Percentiles rank a stretch among this genome's conserved stretches.
These are phyloP conservation scores for Martes flavigula DNA, from an alignment of 2,797 vertebrate genomes.

Conservation along the genomic window DNA sequence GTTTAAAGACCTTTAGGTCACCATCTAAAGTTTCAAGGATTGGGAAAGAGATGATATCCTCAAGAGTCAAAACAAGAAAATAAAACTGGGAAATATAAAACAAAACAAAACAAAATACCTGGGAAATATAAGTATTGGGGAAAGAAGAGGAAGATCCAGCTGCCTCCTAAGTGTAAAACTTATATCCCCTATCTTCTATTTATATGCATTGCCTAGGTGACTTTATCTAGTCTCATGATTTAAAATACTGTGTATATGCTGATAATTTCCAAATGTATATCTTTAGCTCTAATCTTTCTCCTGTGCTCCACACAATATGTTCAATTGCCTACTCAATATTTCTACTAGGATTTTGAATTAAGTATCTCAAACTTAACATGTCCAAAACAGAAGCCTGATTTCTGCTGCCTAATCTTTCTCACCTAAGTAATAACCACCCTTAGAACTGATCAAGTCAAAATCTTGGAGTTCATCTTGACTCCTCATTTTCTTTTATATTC, in stretches of 20 bases:
- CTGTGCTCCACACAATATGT: background rate
- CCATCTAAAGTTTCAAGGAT: constrained; percentile 2
- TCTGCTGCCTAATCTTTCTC: background rate
- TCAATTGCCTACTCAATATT: constrained; percentile 16
- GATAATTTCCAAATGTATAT: background rate
- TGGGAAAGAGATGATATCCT: background rate
- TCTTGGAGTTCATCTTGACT: background rate
- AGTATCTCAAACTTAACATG: background rate
- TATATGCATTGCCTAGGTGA: background rate
- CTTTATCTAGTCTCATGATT: background rate
- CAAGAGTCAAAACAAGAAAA: constrained; percentile 23
- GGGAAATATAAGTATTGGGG: background rate
- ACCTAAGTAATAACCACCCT: background rate
- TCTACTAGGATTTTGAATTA: constrained; percentile 5
- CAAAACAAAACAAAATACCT: background rate
- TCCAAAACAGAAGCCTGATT: background rate
- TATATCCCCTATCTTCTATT: background rate
- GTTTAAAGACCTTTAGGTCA: background rate
- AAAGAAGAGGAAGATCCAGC: background rate
- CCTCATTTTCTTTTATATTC: background rate
- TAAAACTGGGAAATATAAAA: constrained; percentile 1
- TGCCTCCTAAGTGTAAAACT: background rate
- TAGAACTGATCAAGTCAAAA: background rate
- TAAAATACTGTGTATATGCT: background rate
- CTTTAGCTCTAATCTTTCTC: background rate